These are phyloP conservation scores for Lycia hirtaria DNA, from an alignment of 2,888 invertebrate genomes.

Conservation along the genomic window DNA sequence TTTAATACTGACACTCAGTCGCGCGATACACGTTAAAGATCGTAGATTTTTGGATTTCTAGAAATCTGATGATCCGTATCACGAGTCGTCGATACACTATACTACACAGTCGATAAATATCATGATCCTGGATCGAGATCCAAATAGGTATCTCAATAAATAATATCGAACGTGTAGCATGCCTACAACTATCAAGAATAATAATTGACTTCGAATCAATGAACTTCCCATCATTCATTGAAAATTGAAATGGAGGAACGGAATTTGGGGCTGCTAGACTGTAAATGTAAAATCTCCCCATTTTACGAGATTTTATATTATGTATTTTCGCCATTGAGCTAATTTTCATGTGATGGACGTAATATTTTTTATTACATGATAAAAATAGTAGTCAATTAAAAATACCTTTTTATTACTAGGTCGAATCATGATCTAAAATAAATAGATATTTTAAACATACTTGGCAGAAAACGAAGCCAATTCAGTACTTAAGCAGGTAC, in stretches of 20 bases:
- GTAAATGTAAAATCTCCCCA: neutral
- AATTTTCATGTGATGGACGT: no score
- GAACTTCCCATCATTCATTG: neutral
- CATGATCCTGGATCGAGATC: no score
- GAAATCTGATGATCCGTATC: no score
- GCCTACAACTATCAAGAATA: neutral
- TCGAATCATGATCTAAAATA: neutral
- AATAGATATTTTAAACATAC: neutral
- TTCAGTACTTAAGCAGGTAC: neutral
- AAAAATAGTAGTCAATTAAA: no score
- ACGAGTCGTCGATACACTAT: no score
- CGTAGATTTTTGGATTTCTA: no score
- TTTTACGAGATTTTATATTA: neutral
- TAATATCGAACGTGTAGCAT: neutral
- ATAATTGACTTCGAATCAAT: neutral
- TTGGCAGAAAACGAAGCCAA: slow-evolving; percentile 3
- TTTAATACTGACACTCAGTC: no score
- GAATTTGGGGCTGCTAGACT: neutral
- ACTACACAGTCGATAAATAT: no score
- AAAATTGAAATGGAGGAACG: neutral
- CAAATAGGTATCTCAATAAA: no score
- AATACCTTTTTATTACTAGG: no score
- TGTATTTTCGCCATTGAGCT: neutral
- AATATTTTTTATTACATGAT: no score
- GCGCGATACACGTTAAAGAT: no score